Evolutionary conservation across 2,888 invertebrate species (phyloP), one percentile per base, ranked within the genome.

Genomic region (Urechis unicinctus): DNA sequence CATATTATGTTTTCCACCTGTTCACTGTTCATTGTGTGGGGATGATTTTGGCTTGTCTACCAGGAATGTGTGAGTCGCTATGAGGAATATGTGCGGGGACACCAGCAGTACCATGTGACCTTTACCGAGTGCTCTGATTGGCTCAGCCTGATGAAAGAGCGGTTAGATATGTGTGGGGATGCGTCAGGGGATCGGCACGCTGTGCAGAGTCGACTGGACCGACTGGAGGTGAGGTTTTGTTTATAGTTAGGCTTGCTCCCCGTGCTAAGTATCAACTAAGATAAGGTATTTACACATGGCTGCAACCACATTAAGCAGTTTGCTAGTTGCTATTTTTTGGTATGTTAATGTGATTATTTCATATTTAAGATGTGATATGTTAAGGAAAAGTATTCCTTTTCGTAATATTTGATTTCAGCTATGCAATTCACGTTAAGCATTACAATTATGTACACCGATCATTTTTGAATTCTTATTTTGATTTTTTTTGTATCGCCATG

Each of bases 61-160:
- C 63, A 76, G 74, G 74, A 75, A 52, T 62, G 67, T 54, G 72
- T 73, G 1, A 63, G 90, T 72, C 88, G 89, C 69, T 93, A 92
- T 72, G 86, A 87, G 63, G 90, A 91, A 67, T 82, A 89, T 55
- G 89, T 90, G 66, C 90, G 90, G 73, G 84, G 87, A 0, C 88
- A 91, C 62, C 89, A 90, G 79, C 91, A 92, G 68, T 74, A 73
- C 56, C 70, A 67, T 48, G 70, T 69, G 56, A 65, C 67, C 3
- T 68, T 69, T 59, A 69, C 66, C 58, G 67, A 68, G 31, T 31
- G 31, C 36, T 21, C 30, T 5, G 56, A 58, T 41, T 62, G 62
- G 78, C 89, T 92, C 68, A 92, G 91, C 73, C 88, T 88, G 68
- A 83, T 91, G 41, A 90, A 91, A 88, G 93, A 94, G 72, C 87